Conservation (phyloP, 2,797 vertebrate genomes). For the Acipenser ruthenus region DNA sequence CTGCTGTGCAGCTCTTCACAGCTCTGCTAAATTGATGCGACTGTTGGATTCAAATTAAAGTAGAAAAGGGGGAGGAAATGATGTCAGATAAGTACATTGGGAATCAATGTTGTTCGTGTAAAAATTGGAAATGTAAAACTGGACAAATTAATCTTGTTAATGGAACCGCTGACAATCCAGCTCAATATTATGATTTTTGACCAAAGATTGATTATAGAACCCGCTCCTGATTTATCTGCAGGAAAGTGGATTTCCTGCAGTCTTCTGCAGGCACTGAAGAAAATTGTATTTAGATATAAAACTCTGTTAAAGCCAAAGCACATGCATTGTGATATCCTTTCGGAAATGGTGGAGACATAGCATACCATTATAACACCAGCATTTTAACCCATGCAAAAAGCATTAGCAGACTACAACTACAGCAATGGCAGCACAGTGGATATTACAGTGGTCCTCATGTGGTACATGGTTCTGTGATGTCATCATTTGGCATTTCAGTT, state of each 20-base stretch:
- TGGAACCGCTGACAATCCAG: conserved; percentile 66
- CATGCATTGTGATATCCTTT: too few relatives aligned
- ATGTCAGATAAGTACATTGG: conserved; percentile 46
- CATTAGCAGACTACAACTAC: too few relatives aligned
- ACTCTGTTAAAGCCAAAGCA: too few relatives aligned
- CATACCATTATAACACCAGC: too few relatives aligned
- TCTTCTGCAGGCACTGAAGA: conserved; percentile 34
- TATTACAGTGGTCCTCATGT: too few relatives aligned
- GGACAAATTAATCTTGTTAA: conserved; percentile 74
- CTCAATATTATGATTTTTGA: conserved; percentile 74
- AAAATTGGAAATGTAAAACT: conserved; percentile 69
- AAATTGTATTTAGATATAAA: background rate
- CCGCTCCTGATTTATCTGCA: conserved; percentile 62
- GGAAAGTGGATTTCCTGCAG: conserved; percentile 43
- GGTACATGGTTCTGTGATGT: too few relatives aligned
- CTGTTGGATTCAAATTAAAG: conserved; percentile 68
- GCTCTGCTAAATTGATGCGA: conserved; percentile 59
- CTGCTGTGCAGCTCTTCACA: conserved; percentile 42
- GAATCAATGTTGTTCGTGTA: conserved; percentile 68
- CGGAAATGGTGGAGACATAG: too few relatives aligned
- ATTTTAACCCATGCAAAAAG: too few relatives aligned
- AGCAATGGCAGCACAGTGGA: too few relatives aligned
- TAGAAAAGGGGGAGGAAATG: conserved; percentile 65
- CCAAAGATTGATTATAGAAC: conserved; percentile 72
- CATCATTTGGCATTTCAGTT: too few relatives aligned